Conservation (phyloP, 2,888 invertebrate genomes). For the Heliconius aoede region DNA sequence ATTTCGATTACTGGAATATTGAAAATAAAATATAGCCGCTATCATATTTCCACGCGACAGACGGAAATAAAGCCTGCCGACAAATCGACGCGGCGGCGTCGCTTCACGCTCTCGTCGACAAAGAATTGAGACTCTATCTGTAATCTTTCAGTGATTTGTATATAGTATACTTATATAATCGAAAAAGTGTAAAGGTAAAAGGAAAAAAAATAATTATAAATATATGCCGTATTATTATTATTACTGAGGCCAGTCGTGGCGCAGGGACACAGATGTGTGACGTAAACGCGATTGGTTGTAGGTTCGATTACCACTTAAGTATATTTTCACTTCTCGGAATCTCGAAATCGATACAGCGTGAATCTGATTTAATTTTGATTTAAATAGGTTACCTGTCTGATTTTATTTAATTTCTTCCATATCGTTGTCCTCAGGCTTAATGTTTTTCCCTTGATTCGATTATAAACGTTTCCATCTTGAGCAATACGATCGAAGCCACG, state of each 20-base stretch:
- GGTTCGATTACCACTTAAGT: too few relatives aligned
- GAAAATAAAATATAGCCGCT: slow-evolving; percentile 71
- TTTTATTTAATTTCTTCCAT: not conserved
- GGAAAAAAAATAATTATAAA: too few relatives aligned
- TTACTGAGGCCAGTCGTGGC: too few relatives aligned
- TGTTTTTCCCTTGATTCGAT: not conserved
- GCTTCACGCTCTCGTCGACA: slow-evolving; percentile 41
- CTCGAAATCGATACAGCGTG: too few relatives aligned
- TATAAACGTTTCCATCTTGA: not conserved
- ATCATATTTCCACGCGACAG: slow-evolving; percentile 77
- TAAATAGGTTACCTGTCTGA: not conserved
- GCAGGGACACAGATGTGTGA: too few relatives aligned
- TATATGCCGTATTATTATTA: too few relatives aligned
- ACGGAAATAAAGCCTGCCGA: slow-evolving; percentile 79
- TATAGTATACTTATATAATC: not conserved
- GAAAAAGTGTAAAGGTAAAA: not conserved
- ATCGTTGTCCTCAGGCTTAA: not conserved
- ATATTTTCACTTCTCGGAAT: too few relatives aligned
- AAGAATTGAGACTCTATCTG: slow-evolving; percentile 37
- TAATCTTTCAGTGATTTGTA: slow-evolving; percentile 17
- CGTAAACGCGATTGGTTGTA: too few relatives aligned
- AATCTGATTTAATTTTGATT: too few relatives aligned
- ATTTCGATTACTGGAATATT: slow-evolving; percentile 67
- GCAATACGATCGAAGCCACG: not conserved
- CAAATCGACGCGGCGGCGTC: slow-evolving; percentile 58